Evolutionary conservation across 1,140 invertebrate genomes (phyloP), one percentile per base, ranked within the genome.

Genomic region (Cotesia vestalis): DNA sequence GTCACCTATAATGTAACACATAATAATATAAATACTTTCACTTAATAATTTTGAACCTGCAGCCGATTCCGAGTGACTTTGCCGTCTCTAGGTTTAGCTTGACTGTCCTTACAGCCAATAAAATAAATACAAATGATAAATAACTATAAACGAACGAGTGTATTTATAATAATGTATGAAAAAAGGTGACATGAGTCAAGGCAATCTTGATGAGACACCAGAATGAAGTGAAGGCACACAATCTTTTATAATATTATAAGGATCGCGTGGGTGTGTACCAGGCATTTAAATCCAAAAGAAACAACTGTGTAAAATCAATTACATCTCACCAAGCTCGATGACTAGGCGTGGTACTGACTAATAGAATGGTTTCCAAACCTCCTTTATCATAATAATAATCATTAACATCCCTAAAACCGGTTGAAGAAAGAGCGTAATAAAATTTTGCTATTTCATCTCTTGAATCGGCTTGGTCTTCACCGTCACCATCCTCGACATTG

Each of bases 261-360:
- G 36, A 35, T 12, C 14, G 46, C 60, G 69, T 71, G 61, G 69
- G 69, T 71, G 69, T 71, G 63, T 51, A 52, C 69, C 5, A 6
- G 40, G 40, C 40, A 46, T 57, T 38, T 71, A 64, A 71, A 71
- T 64, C 63, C 40, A 40, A 27, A 71, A 55, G 69, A 71, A 61
- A 64, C 34, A 34, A 71, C 61, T 64, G 69, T 46, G 69, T 71
- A 64, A 71, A 71, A 71, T 71, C 69, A 71, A 71, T 71, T 71
- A 71, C 35, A n/a, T 64, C 51, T 55, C 27, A 53, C 69, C 61
- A 35, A 64, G 69, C 46, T 53, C 61, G 51, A 53, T 64, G 61
- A n/a, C 69, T 63, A 71, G 69, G 61, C 69, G 69, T 70, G 69
- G 69, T 71, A 71, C 60, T 71, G 46, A 64, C 69, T 64, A 71